Base-by-base conservation (phyloP, 2,113 vertebrate genomes). In the Pelecanoides urinatrix region DNA sequence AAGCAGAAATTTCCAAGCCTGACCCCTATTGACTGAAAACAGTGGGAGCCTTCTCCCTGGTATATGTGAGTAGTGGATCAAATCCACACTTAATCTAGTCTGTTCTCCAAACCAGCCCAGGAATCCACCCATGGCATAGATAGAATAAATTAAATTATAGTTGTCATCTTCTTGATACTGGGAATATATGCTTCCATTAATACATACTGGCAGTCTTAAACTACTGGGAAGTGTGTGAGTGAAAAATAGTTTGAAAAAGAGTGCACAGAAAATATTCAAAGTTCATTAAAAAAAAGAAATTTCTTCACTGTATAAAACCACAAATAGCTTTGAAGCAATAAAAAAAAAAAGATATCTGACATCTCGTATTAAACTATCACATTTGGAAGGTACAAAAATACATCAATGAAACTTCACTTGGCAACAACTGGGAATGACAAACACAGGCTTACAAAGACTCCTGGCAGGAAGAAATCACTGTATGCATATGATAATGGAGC, bases 1-100 rank as follows among this genome's bases (percentile, higher is more conserved):
- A 75, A 81, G 72, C 44, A 74, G 85, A 79, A 90, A 71, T 92
- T 94, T 88, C 52, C 68, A 67, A 92, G 47, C 47, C 61, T 89
- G 61, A 75, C 34, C 23, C 44, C 83, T 85, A 82, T 4, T 68
- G 84, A 90, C 50, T 42, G 62, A 88, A 74, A 76, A n/a, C 27
- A 86, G 42, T 62, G 34, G 45, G 21, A 92, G 9, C 23, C 50
- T 84, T 84, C 49, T 93, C 52, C 30, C 34, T 81, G 34, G 10
- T 71, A 27, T 61, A 11, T 62, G 23, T 21, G 42, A 86, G 34
- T 36, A 59, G 50, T 59, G 29, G 42, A 77, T 90, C 47, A 80
- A 92, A 80, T 73, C 38, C 16, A 74, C 36, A 67, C 20, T 75
- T 86, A 56, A 45, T 70, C 32, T 62, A 85, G 14, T 53, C 30